Conservation (phyloP, 1,140 invertebrate species). For the Drosophila ironensis region DNA sequence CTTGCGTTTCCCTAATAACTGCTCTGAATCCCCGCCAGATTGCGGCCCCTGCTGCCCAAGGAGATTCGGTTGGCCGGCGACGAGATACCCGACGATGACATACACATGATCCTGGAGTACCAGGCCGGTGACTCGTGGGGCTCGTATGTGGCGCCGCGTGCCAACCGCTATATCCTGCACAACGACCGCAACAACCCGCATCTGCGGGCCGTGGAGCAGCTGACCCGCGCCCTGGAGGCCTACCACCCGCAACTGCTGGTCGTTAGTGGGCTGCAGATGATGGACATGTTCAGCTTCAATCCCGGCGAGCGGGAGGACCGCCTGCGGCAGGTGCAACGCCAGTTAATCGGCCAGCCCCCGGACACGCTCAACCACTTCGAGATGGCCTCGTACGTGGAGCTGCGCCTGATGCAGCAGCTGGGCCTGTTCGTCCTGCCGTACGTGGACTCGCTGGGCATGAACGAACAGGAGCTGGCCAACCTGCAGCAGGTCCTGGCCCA, state of each 20-base stretch:
- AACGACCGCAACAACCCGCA: slow-evolving; percentile 92
- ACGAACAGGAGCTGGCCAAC: slow-evolving; percentile 93
- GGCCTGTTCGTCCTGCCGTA: slow-evolving; percentile 88
- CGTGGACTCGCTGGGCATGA: slow-evolving; percentile 94
- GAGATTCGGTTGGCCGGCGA: slow-evolving; percentile 85
- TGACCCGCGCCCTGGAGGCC: slow-evolving; percentile 85
- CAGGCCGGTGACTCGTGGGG: slow-evolving; percentile 90
- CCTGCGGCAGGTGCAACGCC: slow-evolving; percentile 86
- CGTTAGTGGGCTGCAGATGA: slow-evolving; percentile 93
- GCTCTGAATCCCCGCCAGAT: slow-evolving; percentile 33
- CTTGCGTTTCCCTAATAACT: too few species aligned
- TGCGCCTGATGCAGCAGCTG: slow-evolving; percentile 86
- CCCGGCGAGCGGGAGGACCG: slow-evolving; percentile 85
- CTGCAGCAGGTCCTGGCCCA: slow-evolving; percentile 87
- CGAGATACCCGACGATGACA: slow-evolving; percentile 87
- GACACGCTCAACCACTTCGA: slow-evolving; percentile 91
- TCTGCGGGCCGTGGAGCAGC: slow-evolving; percentile 88
- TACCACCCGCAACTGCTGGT: slow-evolving; percentile 90
- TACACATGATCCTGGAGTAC: slow-evolving; percentile 93
- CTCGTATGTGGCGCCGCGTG: slow-evolving; percentile 87
- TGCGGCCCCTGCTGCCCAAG: slow-evolving; percentile 84
- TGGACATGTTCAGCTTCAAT: slow-evolving; percentile 93
- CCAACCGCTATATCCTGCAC: slow-evolving; percentile 94
- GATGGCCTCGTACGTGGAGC: slow-evolving; percentile 93
- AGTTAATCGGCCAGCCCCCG: slow-evolving; percentile 85